Conservation (phyloP, 2,888 invertebrate species). For the Cephus spinipes region DNA sequence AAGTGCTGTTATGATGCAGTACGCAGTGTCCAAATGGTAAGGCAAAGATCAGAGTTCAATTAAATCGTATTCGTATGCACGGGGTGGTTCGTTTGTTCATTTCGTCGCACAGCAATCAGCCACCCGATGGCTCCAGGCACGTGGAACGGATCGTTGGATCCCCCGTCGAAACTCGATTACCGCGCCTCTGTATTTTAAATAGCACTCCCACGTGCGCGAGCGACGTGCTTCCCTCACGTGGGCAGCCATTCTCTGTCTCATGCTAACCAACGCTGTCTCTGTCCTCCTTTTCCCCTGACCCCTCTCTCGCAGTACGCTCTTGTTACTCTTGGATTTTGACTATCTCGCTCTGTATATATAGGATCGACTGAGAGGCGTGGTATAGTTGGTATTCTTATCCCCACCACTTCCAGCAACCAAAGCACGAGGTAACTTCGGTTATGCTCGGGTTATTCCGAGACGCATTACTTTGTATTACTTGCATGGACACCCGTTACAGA, state of each 20-base stretch:
- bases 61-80: slow-evolving; percentile 12
- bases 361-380: background rate
- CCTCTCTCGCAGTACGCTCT: background rate
- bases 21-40: background rate
- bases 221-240: slow-evolving; percentile 1
- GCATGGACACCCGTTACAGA: background rate
- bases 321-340: background rate
- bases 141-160: slow-evolving; percentile 20
- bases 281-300: no score
- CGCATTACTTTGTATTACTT: background rate
- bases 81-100: slow-evolving; percentile 38
- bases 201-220: slow-evolving; percentile 6
- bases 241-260: background rate
- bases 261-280: background rate
- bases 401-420: background rate
- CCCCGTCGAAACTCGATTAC: slow-evolving; percentile 34
- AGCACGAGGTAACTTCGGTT: background rate
- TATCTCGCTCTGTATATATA: background rate
- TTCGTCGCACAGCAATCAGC: slow-evolving; percentile 39
- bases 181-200: slow-evolving; percentile 8
- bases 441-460: background rate
- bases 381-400: background rate
- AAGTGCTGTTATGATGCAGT: background rate
- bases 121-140: slow-evolving; percentile 40
- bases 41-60: background rate